These are phyloP conservation scores for Hycleus cichorii DNA, from an alignment of 1,140 invertebrate genomes.

Conservation along the genomic window DNA sequence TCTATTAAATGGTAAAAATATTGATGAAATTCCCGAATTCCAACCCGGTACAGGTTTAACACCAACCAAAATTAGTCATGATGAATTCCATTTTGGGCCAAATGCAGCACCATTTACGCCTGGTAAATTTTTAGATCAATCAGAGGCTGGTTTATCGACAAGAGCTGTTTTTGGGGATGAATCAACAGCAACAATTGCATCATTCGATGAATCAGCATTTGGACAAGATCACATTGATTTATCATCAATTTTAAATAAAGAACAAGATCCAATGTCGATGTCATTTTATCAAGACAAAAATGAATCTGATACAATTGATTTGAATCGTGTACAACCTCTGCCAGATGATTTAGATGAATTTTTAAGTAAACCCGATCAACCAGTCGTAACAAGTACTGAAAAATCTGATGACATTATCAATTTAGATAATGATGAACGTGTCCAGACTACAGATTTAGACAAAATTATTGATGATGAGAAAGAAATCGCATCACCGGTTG, in stretches of 20 bases:
- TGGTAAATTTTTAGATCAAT: slow-evolving; percentile 41
- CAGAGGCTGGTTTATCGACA: slow-evolving; percentile 43
- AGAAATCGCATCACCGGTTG: slow-evolving; percentile 25
- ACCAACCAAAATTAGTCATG: slow-evolving; percentile 8
- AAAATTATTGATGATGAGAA: slow-evolving; percentile 29
- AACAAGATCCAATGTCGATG: slow-evolving; percentile 60
- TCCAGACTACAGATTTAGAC: slow-evolving; percentile 31
- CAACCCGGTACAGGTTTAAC: slow-evolving; percentile 28
- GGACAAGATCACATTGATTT: slow-evolving; percentile 15
- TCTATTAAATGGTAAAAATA: slow-evolving; percentile 35
- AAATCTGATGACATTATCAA: slow-evolving; percentile 19
- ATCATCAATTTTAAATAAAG: slow-evolving; percentile 39
- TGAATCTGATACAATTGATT: slow-evolving; percentile 48
- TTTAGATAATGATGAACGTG: slow-evolving; percentile 22
- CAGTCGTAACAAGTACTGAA: slow-evolving; percentile 29
- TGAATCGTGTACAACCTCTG: slow-evolving; percentile 55
- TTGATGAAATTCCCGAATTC: slow-evolving; percentile 38
- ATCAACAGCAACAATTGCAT: slow-evolving; percentile 18
- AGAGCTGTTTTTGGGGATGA: slow-evolving; percentile 48
- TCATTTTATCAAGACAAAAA: slow-evolving; percentile 56
- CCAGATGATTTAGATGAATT: slow-evolving; percentile 49
- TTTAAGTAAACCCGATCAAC: slow-evolving; percentile 33
- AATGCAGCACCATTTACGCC: slow-evolving; percentile 32
- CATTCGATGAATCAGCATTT: slow-evolving; percentile 20
- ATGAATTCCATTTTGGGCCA: slow-evolving; percentile 39